Conservation (phyloP, 2,888 invertebrate species). For the Emmelina monodactyla region DNA sequence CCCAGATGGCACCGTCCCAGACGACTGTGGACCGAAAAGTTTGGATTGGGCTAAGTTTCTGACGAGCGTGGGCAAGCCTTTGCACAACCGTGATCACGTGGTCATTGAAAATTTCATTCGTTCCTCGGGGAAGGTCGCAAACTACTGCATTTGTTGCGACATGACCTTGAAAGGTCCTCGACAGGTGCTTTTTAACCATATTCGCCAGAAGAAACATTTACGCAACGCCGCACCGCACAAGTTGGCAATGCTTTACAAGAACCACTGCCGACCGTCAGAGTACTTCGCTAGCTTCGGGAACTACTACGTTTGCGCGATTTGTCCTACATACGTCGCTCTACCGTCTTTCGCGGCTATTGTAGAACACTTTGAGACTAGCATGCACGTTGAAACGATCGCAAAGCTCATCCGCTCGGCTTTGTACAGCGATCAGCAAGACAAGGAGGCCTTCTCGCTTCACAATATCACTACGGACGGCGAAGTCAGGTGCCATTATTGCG, state of each 20-base stretch:
- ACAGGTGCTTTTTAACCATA: slow-evolving; percentile 55
- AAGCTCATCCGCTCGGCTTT: slow-evolving; percentile 39
- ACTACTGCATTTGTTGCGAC: slow-evolving; percentile 51
- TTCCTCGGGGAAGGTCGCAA: slow-evolving; percentile 49
- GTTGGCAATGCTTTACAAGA: slow-evolving; percentile 40
- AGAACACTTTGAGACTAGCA: slow-evolving; percentile 44
- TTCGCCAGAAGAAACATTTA: slow-evolving; percentile 55
- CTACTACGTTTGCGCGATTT: slow-evolving; percentile 46
- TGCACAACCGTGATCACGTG: slow-evolving; percentile 45
- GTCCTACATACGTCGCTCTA: slow-evolving; percentile 38
- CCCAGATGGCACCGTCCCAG: slow-evolving; percentile 40
- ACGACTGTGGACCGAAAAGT: slow-evolving; percentile 56
- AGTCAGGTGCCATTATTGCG: slow-evolving; percentile 36
- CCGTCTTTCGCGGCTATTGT: slow-evolving; percentile 52
- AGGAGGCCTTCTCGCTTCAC: slow-evolving; percentile 27
- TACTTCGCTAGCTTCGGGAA: slow-evolving; percentile 57
- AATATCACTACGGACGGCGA: slow-evolving; percentile 24
- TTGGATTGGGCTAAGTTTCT: slow-evolving; percentile 54
- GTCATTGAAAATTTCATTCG: slow-evolving; percentile 56
- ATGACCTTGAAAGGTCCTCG: slow-evolving; percentile 54
- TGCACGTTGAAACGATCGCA: slow-evolving; percentile 39
- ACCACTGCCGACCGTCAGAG: slow-evolving; percentile 47
- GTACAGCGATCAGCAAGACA: slow-evolving; percentile 26
- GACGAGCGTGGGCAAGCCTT: slow-evolving; percentile 48
- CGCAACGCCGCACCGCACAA: slow-evolving; percentile 53